Evolutionary conservation across 2,888 invertebrate species (phyloP), one percentile per base, ranked within the genome.

Genomic region (Blastobasis lacticolella): DNA sequence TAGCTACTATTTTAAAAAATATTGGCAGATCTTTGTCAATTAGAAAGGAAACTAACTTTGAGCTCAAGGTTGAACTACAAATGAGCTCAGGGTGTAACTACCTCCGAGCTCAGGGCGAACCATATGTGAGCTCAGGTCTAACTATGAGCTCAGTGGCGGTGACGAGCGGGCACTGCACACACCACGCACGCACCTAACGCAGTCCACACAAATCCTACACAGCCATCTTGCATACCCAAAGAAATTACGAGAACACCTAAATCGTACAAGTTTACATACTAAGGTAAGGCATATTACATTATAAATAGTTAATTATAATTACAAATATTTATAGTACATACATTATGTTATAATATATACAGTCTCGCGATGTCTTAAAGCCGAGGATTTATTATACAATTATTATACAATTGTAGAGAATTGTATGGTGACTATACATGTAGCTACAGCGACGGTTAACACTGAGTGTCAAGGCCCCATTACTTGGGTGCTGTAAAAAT

Each of bases 301-400:
- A 85, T 83, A 85, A 83, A 85, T 85, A 82, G 65, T 75, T 80
- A 73, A 79, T 78, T 81, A 81, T 78, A 82, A 71, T 78, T 81
- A 81, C 78, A 82, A 71, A 69, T 78, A 75, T 72, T 65, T 77
- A 73, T 73, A 73, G 70, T 78, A 81, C 75, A 78, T 71, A 67
- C 69, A 71, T 64, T 70, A 63, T 23, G 23, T 23, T 23, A 23
- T 23, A 77, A 74, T 83, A 79, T 84, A 77, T 81, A 86, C 85
- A 86, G 86, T 85, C 86, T 85, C 82, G 80, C 78, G 69, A 73
- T 78, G 76, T 75, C 77, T 85, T 84, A 83, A 79, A 84, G 78
- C 78, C 73, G 78, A 81, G 70, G 73, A 75, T 66, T 78, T 71
- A 76, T 75, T 70, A 76, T 73, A 63, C 52, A 65, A 68, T 75